phyloP scores from a whole-genome alignment of 2,888 invertebrate species.

The Iselma pallidipennis region DNA sequence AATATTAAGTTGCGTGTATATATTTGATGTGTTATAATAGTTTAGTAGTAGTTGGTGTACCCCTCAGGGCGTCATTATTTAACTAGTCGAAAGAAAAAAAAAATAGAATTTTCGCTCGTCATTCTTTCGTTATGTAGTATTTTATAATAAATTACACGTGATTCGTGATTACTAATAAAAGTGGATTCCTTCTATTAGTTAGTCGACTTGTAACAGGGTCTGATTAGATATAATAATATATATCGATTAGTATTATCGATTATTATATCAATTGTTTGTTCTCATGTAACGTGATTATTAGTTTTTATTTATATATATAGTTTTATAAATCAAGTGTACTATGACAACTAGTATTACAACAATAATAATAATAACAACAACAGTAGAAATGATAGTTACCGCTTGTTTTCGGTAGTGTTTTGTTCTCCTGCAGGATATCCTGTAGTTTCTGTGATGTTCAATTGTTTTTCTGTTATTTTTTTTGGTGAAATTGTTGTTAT shows the following conservation, averaged over 20 bases:
- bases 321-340: neutral
- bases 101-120: too few relatives aligned
- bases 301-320: neutral
- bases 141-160: too few relatives aligned
- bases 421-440: slow-evolving; percentile 17
- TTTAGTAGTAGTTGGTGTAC: too few relatives aligned
- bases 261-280: neutral
- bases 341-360: neutral
- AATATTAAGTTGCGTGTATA: too few relatives aligned
- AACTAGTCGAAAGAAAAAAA: too few relatives aligned
- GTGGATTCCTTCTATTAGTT: too few relatives aligned
- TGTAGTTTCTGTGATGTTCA: slow-evolving; percentile 8
- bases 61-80: too few relatives aligned
- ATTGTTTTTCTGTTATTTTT: neutral
- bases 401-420: neutral
- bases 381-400: neutral
- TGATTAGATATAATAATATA: too few relatives aligned
- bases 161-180: too few relatives aligned
- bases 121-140: too few relatives aligned
- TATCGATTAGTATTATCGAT: neutral
- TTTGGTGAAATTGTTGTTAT: neutral
- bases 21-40: too few relatives aligned
- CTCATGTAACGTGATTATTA: neutral
- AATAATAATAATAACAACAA: neutral
- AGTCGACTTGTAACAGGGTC: too few relatives aligned